Percentiles rank a stretch among this genome's conserved stretches.
phyloP scores from a whole-genome alignment of 2,888 invertebrate genomes.

The Drosophila borborema region DNA sequence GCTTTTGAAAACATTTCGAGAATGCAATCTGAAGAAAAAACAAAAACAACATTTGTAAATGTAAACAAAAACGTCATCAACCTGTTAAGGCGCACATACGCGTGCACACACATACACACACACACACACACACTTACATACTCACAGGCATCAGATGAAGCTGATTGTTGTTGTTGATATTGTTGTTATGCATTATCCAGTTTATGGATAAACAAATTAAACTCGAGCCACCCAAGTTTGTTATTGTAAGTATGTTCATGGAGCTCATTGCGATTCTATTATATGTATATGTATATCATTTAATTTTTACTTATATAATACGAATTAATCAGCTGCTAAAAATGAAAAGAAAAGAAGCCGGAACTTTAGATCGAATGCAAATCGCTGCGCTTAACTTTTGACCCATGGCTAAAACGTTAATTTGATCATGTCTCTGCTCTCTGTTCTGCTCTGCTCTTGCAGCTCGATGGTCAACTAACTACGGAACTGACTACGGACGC shows the following conservation, averaged over 20 bases:
- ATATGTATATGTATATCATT: neutral
- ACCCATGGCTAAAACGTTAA: slow-evolving; percentile 28
- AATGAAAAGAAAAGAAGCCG: slow-evolving; percentile 12
- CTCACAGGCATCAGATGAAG: slow-evolving; percentile 13
- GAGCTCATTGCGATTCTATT: slow-evolving; percentile 13
- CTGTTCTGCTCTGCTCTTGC: slow-evolving; percentile 23
- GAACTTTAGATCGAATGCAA: slow-evolving; percentile 40
- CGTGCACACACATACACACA: neutral
- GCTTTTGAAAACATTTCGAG: slow-evolving; percentile 39
- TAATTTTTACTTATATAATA: slow-evolving; percentile 9
- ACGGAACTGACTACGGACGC: slow-evolving; percentile 56
- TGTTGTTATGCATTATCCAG: slow-evolving; percentile 32
- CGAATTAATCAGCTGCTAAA: neutral
- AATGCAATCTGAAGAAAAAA: slow-evolving; percentile 22
- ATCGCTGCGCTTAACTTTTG: slow-evolving; percentile 17
- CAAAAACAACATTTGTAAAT: slow-evolving; percentile 27
- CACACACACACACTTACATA: neutral
- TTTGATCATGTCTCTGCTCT: slow-evolving; percentile 7
- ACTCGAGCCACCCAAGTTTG: slow-evolving; percentile 53
- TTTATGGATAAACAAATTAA: slow-evolving; percentile 62
- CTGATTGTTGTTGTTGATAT: slow-evolving; percentile 30
- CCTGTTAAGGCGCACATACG: slow-evolving; percentile 26
- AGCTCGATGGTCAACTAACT: slow-evolving; percentile 76
- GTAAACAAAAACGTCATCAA: slow-evolving; percentile 77
- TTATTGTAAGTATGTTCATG: slow-evolving; percentile 27